Evolutionary conservation across 1,140 invertebrate species (phyloP).

Genomic region (Drosophila truncata): DNA sequence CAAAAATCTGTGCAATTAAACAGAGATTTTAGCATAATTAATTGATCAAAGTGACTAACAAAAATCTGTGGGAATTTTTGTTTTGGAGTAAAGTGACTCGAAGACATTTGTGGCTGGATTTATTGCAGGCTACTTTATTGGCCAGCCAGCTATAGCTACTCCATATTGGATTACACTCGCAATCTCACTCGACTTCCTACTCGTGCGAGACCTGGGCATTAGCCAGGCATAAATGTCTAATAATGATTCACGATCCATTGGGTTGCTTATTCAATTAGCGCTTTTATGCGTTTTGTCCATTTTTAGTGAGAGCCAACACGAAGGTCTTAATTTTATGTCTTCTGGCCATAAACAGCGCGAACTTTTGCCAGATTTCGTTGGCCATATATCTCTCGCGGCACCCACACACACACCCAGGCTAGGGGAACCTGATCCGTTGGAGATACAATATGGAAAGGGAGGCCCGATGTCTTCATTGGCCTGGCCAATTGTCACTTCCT

Average conservation of each 20-base stretch:
- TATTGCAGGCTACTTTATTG: slow-evolving; percentile 29
- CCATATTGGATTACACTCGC: slow-evolving; percentile 34
- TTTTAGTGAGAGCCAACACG: slow-evolving; percentile 57
- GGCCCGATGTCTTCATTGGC: slow-evolving; percentile 51
- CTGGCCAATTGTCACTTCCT: slow-evolving; percentile 69
- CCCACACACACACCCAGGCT: slow-evolving; percentile 20
- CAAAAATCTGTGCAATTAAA: slow-evolving; percentile 65
- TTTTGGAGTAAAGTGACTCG: background rate
- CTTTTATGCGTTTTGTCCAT: slow-evolving; percentile 76
- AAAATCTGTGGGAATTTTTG: slow-evolving; percentile 21
- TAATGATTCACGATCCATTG: slow-evolving; percentile 67
- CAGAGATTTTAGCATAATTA: slow-evolving; percentile 72
- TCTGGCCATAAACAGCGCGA: slow-evolving; percentile 67
- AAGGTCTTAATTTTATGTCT: slow-evolving; percentile 76
- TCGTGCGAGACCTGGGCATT: slow-evolving; percentile 36
- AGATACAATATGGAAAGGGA: background rate
- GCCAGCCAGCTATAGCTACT: slow-evolving; percentile 2
- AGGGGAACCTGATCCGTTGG: slow-evolving; percentile 7
- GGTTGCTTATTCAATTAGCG: slow-evolving; percentile 79
- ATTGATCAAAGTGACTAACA: slow-evolving; percentile 40
- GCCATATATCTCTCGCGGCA: slow-evolving; percentile 33
- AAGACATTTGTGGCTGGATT: slow-evolving; percentile 17
- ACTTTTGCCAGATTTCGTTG: slow-evolving; percentile 35
- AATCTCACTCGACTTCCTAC: slow-evolving; percentile 16
- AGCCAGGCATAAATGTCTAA: slow-evolving; percentile 64